Evolutionary conservation across 2,113 vertebrate species (phyloP), one percentile per base, ranked within the genome.

Genomic region (Erythrolamprus reginae): DNA sequence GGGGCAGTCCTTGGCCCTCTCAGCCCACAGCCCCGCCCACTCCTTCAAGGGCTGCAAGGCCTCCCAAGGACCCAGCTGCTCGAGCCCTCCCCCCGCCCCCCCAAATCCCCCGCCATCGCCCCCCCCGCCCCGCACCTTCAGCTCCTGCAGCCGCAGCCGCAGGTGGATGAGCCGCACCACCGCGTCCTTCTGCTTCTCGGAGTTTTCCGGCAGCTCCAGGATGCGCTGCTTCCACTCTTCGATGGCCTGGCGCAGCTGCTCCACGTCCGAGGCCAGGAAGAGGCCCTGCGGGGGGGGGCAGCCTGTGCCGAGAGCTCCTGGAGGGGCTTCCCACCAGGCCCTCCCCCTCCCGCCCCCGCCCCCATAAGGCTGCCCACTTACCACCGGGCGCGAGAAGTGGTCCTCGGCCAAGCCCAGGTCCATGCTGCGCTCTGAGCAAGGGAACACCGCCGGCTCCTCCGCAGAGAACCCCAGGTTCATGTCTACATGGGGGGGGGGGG

Each of bases 91-190:
- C n/a, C n/a, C n/a, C n/a, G n/a, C n/a, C n/a, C n/a, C n/a, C n/a
- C n/a, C n/a, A n/a, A n/a, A n/a, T n/a, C n/a, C n/a, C n/a, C n/a
- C n/a, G n/a, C n/a, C n/a, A n/a, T n/a, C n/a, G n/a, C n/a, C n/a
- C n/a, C n/a, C n/a, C n/a, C n/a, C n/a, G n/a, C n/a, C n/a, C n/a
- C n/a, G n/a, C n/a, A 99, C 99, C 98, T 99, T 98, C 47, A 99
- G 97, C 93, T 99, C 98, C 95, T 99, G 99, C 9, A 99, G 97
- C 95, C 99, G 99, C 95, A 99, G 98, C 21, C 99, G 98, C 33
- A 99, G 98, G 93, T 99, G 99, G 86, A 99, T 99, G n/a, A 99
- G 98, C 94, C 98, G 97, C 47, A 99, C 98, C n/a, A 99, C 98
- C 0, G 98, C 98, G 0, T 99, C 99, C 93, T 99, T 99, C 96